Conservation (phyloP, 2,888 invertebrate species). For the Plusia festucae region DNA sequence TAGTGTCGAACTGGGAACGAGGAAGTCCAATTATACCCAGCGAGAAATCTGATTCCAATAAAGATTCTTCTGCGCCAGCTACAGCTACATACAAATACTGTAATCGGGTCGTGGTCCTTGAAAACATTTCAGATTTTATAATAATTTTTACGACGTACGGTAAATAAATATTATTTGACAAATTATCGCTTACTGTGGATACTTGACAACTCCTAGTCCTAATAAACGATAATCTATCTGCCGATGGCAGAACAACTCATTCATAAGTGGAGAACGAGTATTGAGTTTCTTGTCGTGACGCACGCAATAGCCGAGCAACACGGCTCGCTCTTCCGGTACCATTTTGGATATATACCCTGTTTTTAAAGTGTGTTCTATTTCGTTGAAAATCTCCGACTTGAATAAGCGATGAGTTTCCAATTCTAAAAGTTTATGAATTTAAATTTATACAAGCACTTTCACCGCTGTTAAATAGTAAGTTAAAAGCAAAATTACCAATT, state of each 20-base stretch:
- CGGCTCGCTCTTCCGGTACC: constrained; percentile 80
- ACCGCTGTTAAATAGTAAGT: constrained; percentile 13
- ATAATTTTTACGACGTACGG: not conserved
- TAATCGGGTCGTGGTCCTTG: constrained; percentile 77
- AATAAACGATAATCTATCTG: constrained; percentile 90
- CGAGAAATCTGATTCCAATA: constrained; percentile 80
- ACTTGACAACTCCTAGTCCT: constrained; percentile 86
- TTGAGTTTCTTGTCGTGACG: constrained; percentile 88
- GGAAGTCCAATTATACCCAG: constrained; percentile 90
- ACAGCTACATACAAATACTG: constrained; percentile 87
- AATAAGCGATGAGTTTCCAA: constrained; percentile 90
- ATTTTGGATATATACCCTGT: constrained; percentile 70
- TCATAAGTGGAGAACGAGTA: constrained; percentile 89
- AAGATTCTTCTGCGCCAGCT: constrained; percentile 87
- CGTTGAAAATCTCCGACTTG: constrained; percentile 90
- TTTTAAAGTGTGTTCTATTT: constrained; percentile 83
- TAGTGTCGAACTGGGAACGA: constrained; percentile 88
- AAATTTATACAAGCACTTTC: not conserved
- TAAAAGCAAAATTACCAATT: constrained; percentile 84
- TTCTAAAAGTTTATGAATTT: constrained; percentile 77
- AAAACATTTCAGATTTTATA: constrained; percentile 6
- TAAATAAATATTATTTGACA: not conserved
- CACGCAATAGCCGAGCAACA: constrained; percentile 87
- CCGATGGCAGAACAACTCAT: constrained; percentile 88
- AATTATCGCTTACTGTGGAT: constrained; percentile 67